phyloP scores from a whole-genome alignment of 2,113 vertebrate species.

The Echinops telfairi region DNA sequence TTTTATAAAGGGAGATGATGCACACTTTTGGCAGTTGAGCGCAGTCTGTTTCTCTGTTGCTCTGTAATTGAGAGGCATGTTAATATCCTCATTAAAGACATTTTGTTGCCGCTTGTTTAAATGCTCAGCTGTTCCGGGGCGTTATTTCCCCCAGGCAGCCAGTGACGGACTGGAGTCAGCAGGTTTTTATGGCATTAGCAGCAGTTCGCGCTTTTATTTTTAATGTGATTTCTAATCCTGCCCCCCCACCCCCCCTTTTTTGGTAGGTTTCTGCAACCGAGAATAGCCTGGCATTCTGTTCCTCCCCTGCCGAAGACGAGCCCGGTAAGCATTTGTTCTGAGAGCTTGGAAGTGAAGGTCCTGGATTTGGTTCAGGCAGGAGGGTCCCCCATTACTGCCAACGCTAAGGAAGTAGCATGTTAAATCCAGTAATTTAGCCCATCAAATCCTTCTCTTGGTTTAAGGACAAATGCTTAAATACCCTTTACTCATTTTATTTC shows the following conservation, averaged over 20 bases:
- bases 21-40: conserved; percentile 44
- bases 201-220: conserved; percentile 78
- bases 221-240: conserved; percentile 77
- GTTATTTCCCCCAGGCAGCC: conserved; percentile 58
- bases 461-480: conserved; percentile 40
- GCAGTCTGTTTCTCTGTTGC: conserved; percentile 65
- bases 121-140: conserved; percentile 62
- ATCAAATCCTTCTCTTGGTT: conserved; percentile 24
- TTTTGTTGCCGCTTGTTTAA: conserved; percentile 59
- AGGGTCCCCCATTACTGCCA: conserved; percentile 2
- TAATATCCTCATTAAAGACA: conserved; percentile 48
- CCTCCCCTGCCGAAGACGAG: conserved; percentile 80
- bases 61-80: conserved; percentile 73
- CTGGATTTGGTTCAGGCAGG: neutral
- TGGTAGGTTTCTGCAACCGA: conserved; percentile 84
- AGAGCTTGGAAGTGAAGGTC: neutral
- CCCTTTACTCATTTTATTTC: neutral
- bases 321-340: conserved; percentile 77
- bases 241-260: neutral
- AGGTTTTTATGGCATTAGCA: conserved; percentile 78
- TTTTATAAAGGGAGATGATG: conserved; percentile 61
- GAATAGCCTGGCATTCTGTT: conserved; percentile 73
- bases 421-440: neutral
- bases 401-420: conserved; percentile 20
- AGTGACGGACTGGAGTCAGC: conserved; percentile 79